Evolutionary conservation across 35 echinoderm and acorn worm genomes (phyloP).

Genomic region (Ptychodera flava): DNA sequence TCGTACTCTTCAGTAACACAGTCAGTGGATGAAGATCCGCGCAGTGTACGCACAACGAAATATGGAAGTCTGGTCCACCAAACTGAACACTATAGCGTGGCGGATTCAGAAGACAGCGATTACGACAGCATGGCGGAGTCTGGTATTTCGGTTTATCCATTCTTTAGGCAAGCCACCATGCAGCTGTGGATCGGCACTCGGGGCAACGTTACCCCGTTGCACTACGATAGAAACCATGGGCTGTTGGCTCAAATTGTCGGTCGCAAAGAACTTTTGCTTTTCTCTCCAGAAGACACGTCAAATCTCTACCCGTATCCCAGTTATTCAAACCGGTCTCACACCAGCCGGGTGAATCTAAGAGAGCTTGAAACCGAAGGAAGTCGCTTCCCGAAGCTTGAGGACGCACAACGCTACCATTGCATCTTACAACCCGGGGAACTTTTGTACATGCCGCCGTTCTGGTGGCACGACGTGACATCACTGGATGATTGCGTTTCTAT

Average conservation of each 20-base stretch:
- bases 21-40: neutral
- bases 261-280: slow-evolving; percentile 36
- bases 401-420: slow-evolving; percentile 27
- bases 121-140: neutral
- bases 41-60: neutral
- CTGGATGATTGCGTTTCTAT: slow-evolving; percentile 40
- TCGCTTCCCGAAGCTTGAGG: slow-evolving; percentile 8
- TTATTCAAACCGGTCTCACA: slow-evolving; percentile 25
- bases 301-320: slow-evolving; percentile 30
- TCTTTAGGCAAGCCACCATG: slow-evolving; percentile 31
- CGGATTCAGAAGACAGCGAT: neutral
- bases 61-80: too few species aligned
- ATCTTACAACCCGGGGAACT: slow-evolving; percentile 37
- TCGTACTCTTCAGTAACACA: neutral
- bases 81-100: neutral
- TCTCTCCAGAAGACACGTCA: slow-evolving; percentile 38
- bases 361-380: neutral
- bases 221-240: slow-evolving; percentile 46
- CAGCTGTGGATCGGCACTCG: slow-evolving; percentile 41
- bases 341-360: slow-evolving; percentile 23
- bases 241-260: slow-evolving; percentile 28
- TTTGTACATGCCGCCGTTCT: slow-evolving; percentile 35
- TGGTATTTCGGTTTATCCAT: too few species aligned
- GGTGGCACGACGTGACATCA: slow-evolving; percentile 58
- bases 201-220: slow-evolving; percentile 38